Conservation (phyloP, 2,113 vertebrate species). For the Pelvicachromis taeniatus region DNA sequence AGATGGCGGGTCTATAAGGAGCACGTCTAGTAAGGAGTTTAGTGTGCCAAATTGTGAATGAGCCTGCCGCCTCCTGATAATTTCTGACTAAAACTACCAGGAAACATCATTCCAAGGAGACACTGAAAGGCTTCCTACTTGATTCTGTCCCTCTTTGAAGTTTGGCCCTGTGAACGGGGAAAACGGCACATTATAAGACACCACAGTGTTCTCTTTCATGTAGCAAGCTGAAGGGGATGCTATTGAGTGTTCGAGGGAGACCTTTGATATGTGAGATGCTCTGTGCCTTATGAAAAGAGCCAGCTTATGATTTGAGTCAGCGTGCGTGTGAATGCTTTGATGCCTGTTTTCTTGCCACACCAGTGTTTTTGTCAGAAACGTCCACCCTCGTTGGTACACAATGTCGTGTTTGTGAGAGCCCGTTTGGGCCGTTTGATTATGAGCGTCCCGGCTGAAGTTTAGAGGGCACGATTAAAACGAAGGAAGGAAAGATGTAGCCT, state of each 20-base stretch:
- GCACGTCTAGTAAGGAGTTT: not conserved
- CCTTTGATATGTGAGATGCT: conserved; percentile 75
- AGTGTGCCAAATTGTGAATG: conserved; percentile 9
- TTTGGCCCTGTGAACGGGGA: conserved; percentile 19
- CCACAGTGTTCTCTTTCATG: conserved; percentile 66
- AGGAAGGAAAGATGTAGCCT: conserved; percentile 20
- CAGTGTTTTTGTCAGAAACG: conserved; percentile 25
- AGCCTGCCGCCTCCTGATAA: conserved; percentile 21
- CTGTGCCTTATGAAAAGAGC: conserved; percentile 55
- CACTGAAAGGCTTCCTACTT: conserved; percentile 31
- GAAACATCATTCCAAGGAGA: not conserved
- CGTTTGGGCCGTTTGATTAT: not conserved
- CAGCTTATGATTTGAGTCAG: conserved; percentile 58
- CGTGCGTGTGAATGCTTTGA: conserved; percentile 39
- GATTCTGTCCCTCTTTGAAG: conserved; percentile 53
- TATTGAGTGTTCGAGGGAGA: conserved; percentile 59
- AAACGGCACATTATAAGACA: conserved; percentile 47
- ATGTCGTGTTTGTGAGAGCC: not conserved
- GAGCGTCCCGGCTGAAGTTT: not conserved
- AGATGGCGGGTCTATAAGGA: not conserved
- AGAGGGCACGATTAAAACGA: conserved; percentile 1
- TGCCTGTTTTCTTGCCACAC: conserved; percentile 28
- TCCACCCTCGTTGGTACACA: not conserved
- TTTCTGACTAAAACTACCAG: not conserved
- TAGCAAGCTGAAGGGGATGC: conserved; percentile 61